Evolutionary conservation across 2,113 vertebrate genomes (phyloP), one percentile per base, ranked within the genome.

Genomic region (Benitochromis conjunctus): DNA sequence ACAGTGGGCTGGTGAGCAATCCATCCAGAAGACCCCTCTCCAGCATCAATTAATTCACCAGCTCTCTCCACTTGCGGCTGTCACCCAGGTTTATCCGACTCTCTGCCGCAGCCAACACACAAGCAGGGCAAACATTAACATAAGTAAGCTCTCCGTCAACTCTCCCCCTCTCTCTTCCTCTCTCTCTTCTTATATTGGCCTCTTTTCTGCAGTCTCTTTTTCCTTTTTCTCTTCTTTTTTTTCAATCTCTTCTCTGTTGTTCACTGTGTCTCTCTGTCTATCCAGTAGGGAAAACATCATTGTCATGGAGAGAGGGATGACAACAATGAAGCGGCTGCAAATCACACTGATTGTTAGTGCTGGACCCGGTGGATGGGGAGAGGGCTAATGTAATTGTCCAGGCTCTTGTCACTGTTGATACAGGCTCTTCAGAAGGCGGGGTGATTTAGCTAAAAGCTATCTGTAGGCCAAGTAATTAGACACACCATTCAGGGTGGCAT

Each of bases 361-460:
- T 86, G 94, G 95, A 92, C 92, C 94, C 81, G 82, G 91, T 87
- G 89, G 92, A 94, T 92, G 91, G 91, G 91, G 89, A 95, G 95
- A 95, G 95, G 94, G 94, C 95, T 96, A 95, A 96, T 96, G 95
- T 95, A 96, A 97, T 96, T 97, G 96, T 96, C 92, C 94, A 85
- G 89, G 93, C 94, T 87, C 96, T 97, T 96, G 94, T 96, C 95
- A 94, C 93, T 95, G 95, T 96, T 96, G 96, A 96, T 97, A 96
- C 94, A 94, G 94, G 94, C 96, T 94, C 96, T 97, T 96, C 95
- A 97, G 93, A 92, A 95, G 95, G 94, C 89, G 83, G 87, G 88
- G 94, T 96, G 96, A 97, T 97, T 97, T 96, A 96, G 95, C 96
- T 97, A 97, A 97, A 97, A 97, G 96, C 96, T 96, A 97, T 96